Conservation (phyloP, 2,797 vertebrate species). For the Squalus acanthias region DNA sequence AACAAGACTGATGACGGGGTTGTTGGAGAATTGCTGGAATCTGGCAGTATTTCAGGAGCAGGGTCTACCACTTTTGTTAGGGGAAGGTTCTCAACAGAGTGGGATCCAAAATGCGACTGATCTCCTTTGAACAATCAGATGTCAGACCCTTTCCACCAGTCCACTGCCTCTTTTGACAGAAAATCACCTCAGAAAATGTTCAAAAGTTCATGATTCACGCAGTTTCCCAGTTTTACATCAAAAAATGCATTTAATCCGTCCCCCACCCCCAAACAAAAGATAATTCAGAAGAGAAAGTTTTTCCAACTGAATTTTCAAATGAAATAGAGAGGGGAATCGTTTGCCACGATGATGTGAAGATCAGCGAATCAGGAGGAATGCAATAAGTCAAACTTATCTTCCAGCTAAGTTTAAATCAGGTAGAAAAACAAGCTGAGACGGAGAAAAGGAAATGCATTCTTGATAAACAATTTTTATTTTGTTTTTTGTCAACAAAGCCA, state of each 20-base stretch:
- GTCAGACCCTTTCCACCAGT: background rate
- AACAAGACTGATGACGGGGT: too few species aligned
- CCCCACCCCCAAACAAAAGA: background rate
- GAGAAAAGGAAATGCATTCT: background rate
- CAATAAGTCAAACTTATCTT: background rate
- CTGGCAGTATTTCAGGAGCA: too few species aligned
- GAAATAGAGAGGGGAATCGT: background rate
- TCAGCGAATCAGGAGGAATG: background rate
- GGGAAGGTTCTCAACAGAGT: background rate
- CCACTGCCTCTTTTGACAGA: background rate
- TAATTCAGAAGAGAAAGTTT: background rate
- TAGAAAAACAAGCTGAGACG: background rate
- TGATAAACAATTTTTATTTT: background rate
- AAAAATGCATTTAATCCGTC: background rate
- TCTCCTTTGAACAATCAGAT: background rate
- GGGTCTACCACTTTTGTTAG: background rate
- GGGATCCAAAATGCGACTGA: background rate
- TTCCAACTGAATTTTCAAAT: background rate
- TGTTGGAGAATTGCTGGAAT: too few species aligned
- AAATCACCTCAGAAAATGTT: too few species aligned
- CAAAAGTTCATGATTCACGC: background rate
- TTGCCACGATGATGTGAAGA: background rate
- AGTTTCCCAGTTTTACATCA: background rate
- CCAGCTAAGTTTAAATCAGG: background rate
- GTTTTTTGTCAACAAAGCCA: background rate